Evolutionary conservation across 1,140 invertebrate genomes (phyloP), one percentile per base, ranked within the genome.

Genomic region (Tetranychus cinnabarinus): DNA sequence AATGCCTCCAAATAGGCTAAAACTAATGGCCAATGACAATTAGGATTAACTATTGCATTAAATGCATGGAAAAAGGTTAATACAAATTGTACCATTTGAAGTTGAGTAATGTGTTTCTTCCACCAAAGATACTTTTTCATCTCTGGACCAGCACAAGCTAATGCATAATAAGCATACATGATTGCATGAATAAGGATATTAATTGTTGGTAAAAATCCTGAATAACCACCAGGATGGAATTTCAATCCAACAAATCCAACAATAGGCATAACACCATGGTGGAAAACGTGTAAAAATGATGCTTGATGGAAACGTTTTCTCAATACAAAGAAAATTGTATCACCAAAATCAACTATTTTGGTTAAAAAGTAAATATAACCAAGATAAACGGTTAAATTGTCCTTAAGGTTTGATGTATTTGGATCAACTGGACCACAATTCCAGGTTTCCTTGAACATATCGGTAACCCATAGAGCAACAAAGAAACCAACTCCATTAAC

Each of bases 171-270:
- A 1, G 57, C 65, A 62, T 60, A 79, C 78, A 79, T 78, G 55
- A 78, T 65, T 2, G 74, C 68, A 65, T 96, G 77, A 0, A 79
- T 73, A 54, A 75, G 72, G 34, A 74, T 73, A 67, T 79, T 79
- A 56, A 77, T 58, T 6, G 55, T 33, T 39, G 61, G 61, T 35
- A 62, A 34, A 23, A 62, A 62, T 86, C 1, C 81, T 79, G 34
- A 37, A 36, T 60, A 60, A 34, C 46, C 46, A 1, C 31, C 59
- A 23, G 59, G 59, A 34, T 50, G 46, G 36, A 60, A 52, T 34
- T 60, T 60, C 10, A 60, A n/a, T 15, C 59, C 59, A 10, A 60
- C n/a, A 54, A 39, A 60, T 15, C 31, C 59, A 35, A 39, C 59
- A 23, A 60, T 35, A 6, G 59, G 59, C 59, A 60, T 60, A 5